Evolutionary conservation across 2,113 vertebrate genomes (phyloP), one percentile per base, ranked within the genome.

Genomic region (Hippocampus guttulatus): DNA sequence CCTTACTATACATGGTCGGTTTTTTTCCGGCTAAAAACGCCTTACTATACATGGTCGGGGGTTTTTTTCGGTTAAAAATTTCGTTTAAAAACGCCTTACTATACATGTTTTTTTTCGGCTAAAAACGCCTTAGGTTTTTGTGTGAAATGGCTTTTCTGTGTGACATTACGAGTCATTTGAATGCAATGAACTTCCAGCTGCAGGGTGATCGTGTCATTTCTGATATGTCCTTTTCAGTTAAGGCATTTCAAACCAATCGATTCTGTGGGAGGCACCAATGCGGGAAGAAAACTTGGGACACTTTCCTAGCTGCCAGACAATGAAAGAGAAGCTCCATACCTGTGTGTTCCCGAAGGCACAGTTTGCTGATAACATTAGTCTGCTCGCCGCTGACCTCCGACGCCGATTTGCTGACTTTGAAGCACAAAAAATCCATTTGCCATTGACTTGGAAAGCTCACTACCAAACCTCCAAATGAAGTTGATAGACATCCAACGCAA

Each of bases 401-500:
- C 2, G 30, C 30, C 30, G 3, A 30, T 30, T 30, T 30, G 30
- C 43, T 8, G 18, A 58, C 18, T 45, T 45, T 45, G 43, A 45
- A 45, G 43, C 43, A 45, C 43, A 45, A 45, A 45, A 45, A 45
- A 79, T 45, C 43, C 43, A 45, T 45, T 45, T 73, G 69, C 76
- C 51, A 70, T 69, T 66, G 75, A 79, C 23, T 20, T 76, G 68
- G 70, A 69, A 73, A 84, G 65, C 64, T 23, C 74, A 75, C 63
- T 75, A 69, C 49, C 61, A 43, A 75, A 80, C 51, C 43, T 77
- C 15, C 74, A 80, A 71, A 77, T 77, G 79, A 49, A 78, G 69
- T 47, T 81, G 73, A 79, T 69, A 30, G 30, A 30, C 30, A 75
- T 85, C 33, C 75, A 80, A n/a, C 80, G 70, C 58, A 78, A 30